Evolutionary conservation across 2,888 invertebrate species (phyloP).

Genomic region (Ophion ventricosus): DNA sequence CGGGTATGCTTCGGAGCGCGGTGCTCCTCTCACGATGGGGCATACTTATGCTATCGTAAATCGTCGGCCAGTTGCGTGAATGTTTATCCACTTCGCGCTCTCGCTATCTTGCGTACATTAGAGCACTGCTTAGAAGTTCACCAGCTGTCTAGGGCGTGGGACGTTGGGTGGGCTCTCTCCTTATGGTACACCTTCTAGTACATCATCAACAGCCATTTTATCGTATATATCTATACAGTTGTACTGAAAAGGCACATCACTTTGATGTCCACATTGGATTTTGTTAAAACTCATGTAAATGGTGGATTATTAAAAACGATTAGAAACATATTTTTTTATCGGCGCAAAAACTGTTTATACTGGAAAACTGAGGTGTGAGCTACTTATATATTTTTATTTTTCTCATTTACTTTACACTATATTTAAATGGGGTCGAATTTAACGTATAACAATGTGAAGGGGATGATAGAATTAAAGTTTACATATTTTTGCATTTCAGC

Average conservation of each 20-base stretch:
- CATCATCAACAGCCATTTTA: conserved; percentile 6
- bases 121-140: conserved; percentile 51
- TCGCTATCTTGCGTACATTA: conserved; percentile 35
- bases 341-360: no score
- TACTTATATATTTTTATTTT: no score
- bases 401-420: no score
- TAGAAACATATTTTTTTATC: no score
- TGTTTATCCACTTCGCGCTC: conserved; percentile 53
- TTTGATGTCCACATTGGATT: background rate
- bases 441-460: no score
- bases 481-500: no score
- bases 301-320: no score
- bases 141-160: conserved; percentile 56
- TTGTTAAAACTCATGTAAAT: no score
- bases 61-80: conserved; percentile 46
- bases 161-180: conserved; percentile 30
- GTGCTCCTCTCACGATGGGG: conserved; percentile 27
- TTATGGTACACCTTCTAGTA: conserved; percentile 24
- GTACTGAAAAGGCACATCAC: background rate
- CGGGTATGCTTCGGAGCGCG: conserved; percentile 20
- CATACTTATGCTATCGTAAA: conserved; percentile 48
- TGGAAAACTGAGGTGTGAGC: no score
- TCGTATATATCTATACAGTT: background rate
- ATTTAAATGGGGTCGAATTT: no score
- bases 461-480: no score